Base-by-base conservation (phyloP, 2,797 vertebrate species). In the Myoxocephalus aenaeus region DNA sequence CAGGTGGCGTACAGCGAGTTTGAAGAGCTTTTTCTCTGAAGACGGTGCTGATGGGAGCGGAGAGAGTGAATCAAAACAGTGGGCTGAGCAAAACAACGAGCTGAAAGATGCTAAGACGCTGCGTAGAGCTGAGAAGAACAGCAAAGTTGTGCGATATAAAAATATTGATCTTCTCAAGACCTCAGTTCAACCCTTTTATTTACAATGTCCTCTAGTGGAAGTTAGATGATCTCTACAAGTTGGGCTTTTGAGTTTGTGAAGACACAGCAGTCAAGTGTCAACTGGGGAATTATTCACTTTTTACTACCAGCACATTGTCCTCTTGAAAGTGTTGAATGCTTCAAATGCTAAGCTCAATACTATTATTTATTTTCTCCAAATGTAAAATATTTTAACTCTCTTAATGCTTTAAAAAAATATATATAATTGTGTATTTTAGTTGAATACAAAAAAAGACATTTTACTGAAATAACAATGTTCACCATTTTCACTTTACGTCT, bases 401-500 rank as follows among this genome's bases (percentile, higher is more conserved):
- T 73, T 9, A 15, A 18, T 18, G 14, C 29, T 56, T 51, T 27
- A 68, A 17, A 1, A 34, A 20, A 27, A n/a, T n/a, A n/a, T n/a
- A n/a, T 53, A 40, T 36, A 0, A 14, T 62, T 71, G 29, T 73
- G 18, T 3, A 70, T 78, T 53, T 79, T 38, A 20, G 4, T 25
- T 54, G 5, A 69, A 51, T 15, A 53, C 9, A 64, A 51, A 38
- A 38, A 34, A 34, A 34, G 34, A 7, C 12, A 17, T 59, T 38
- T 58, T 32, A 69, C 65, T 67, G 38, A 57, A 71, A 61, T 63
- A 50, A 46, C 25, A 11, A 1, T 38, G 57, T 46, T 68, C 48
- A 58, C 29, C 12, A 13, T 59, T 48, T 81, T 76, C 69, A 72
- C 34, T 34, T 25, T 8, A 20, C 15, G 44, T 69, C 63, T 59